These are phyloP conservation scores for Propithecus perrieri DNA, from an alignment of 2,797 vertebrate species.

Conservation along the genomic window DNA sequence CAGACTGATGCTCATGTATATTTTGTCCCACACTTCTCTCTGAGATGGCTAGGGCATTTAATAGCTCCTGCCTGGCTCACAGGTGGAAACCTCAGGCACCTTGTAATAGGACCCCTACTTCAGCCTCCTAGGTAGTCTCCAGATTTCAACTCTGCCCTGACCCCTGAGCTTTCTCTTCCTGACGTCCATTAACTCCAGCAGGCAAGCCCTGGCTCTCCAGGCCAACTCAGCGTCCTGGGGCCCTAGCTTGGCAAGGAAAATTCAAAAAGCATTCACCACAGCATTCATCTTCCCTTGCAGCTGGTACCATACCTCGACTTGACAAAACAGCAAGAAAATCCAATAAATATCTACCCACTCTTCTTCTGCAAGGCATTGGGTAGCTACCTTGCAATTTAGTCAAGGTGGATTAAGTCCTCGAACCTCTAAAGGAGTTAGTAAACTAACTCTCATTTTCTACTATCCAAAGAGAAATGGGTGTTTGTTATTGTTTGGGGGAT, in stretches of 20 bases:
- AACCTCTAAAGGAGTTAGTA: not conserved
- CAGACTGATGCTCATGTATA: not conserved
- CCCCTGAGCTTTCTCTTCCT: not conserved
- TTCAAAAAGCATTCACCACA: not conserved
- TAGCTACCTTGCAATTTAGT: not conserved
- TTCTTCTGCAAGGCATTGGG: not conserved
- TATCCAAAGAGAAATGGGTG: not conserved
- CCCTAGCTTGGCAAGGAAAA: not conserved
- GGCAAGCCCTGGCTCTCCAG: not conserved
- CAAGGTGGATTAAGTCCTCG: not conserved
- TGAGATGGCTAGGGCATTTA: not conserved
- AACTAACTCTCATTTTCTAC: not conserved
- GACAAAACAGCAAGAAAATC: not conserved
- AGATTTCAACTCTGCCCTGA: not conserved
- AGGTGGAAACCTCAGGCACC: not conserved
- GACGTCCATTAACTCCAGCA: not conserved
- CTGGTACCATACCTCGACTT: not conserved
- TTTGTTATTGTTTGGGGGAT: not conserved
- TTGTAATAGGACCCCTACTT: not conserved
- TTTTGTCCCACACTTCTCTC: not conserved
- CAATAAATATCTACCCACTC: not conserved
- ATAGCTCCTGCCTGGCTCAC: not conserved
- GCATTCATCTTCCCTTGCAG: not conserved
- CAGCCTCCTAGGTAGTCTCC: not conserved
- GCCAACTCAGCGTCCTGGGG: not conserved